phyloP scores from a whole-genome alignment of 2,797 vertebrate species.

The Acanthiza pusilla region DNA sequence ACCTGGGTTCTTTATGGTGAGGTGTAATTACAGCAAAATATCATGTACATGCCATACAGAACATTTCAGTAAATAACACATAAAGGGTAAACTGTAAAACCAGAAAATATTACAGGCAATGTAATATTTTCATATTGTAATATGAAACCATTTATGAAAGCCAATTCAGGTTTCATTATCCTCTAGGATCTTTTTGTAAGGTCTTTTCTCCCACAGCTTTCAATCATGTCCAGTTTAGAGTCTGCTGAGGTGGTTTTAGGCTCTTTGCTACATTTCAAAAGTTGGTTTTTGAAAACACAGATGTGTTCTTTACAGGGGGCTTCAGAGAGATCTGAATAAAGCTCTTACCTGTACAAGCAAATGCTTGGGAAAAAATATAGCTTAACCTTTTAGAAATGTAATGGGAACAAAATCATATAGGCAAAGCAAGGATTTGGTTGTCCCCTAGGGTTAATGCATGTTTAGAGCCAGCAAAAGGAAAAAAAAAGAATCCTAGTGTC shows the following conservation, averaged over 20 bases:
- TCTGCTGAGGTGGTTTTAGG: neutral
- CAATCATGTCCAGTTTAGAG: neutral
- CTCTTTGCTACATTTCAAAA: neutral
- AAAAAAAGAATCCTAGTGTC: neutral
- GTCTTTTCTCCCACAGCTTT: neutral
- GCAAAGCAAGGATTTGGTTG: neutral
- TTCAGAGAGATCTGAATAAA: neutral
- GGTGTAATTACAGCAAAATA: neutral
- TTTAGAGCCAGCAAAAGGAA: neutral
- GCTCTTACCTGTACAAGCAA: neutral
- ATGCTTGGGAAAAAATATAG: neutral
- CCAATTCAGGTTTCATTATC: neutral
- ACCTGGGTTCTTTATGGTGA: neutral
- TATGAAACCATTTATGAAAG: neutral
- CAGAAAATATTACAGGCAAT: neutral
- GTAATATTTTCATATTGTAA: too few relatives aligned
- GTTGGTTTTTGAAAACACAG: neutral
- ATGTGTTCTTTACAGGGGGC: neutral
- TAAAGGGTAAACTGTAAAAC: neutral
- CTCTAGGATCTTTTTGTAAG: neutral
- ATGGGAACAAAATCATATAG: neutral
- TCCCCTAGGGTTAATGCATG: neutral
- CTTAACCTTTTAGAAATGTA: neutral
- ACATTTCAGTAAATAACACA: neutral
- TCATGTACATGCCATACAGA: fast-evolving